phyloP scores from a whole-genome alignment of 2,797 vertebrate species.

The Sebastes vulpes region DNA sequence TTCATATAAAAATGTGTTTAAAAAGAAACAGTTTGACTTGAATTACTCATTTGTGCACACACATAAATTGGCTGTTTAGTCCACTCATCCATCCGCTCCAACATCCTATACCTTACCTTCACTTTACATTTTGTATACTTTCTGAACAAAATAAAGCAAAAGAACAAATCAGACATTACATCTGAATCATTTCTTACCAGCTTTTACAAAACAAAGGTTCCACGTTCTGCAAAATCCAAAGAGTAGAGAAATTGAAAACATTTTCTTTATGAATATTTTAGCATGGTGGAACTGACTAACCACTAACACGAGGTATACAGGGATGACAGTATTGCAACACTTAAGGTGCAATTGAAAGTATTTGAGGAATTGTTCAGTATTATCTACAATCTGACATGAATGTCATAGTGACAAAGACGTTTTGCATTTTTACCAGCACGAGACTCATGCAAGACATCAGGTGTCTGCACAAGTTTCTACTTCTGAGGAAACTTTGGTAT shows the following conservation, averaged over 20 bases:
- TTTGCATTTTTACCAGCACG: constrained; percentile 5
- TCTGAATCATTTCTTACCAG: not conserved
- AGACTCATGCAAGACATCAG: not conserved
- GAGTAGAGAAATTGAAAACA: not conserved
- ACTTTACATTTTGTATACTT: not conserved
- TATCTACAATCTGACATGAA: constrained; percentile 13
- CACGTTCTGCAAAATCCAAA: not conserved
- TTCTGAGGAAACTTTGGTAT: constrained; percentile 18
- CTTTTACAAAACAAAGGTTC: not conserved
- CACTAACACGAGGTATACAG: not conserved
- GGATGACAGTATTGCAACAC: not conserved
- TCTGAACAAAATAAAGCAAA: not conserved
- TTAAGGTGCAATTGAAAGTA: not conserved
- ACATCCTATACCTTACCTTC: not conserved
- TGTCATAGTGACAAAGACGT: not conserved
- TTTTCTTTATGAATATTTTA: not conserved
- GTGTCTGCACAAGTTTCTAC: not conserved
- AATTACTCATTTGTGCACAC: not conserved
- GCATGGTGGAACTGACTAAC: not conserved
- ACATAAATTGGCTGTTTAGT: not conserved
- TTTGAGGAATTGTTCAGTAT: not conserved
- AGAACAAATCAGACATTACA: not conserved
- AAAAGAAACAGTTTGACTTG: not conserved
- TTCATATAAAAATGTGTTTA: not conserved
- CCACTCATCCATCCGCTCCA: not conserved